Evolutionary conservation across 1,140 invertebrate species (phyloP), one percentile per base, ranked within the genome.

Genomic region (Aphelenchoides fujianensis): DNA sequence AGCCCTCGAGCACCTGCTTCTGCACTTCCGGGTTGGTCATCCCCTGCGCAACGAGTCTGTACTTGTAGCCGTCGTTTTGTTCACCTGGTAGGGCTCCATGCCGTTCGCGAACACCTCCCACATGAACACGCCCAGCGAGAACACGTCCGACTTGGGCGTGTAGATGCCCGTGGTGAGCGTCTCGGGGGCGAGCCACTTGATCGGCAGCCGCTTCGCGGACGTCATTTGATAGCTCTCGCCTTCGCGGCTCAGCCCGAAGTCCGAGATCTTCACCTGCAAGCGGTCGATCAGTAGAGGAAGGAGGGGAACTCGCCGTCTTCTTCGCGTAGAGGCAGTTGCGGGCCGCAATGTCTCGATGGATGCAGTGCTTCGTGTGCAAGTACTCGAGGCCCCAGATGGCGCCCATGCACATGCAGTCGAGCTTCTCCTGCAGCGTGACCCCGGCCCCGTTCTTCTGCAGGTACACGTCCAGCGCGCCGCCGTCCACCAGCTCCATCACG

Each of bases 111-210:
- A 67, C n/a, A 67, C 31, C 36, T 67, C 64, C 64, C 64, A 67
- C 19, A 28, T 53, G 41, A 34, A 16, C 31, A 67, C 9, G 23
- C 74, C 74, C 53, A 23, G 76, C n/a, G 66, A 27, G 31, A 53
- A 75, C 9, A 69, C 62, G 64, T 75, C 74, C 7, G 66, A 75
- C 27, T 75, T 78, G 5, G 28, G 48, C 0, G 62, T 76, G 68
- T 69, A 77, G 41, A 67, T 71, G 30, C 35, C 66, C 3, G 36
- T 37, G 0, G 41, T 32, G 0, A 77, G 16, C 12, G 75, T 69
- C 48, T 75, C 74, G 2, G 69, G 75, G n/a, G 74, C 54, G 32
- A 76, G 41, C 74, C 74, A 76, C 30, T 66, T 69, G 28, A 77
- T 66, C 0, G 74, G 74, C 52, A 76, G 52, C 19, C 35, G 16